phyloP scores from a whole-genome alignment of 1,140 invertebrate genomes.

The Pachyrhynchus sulphureomaculatus region DNA sequence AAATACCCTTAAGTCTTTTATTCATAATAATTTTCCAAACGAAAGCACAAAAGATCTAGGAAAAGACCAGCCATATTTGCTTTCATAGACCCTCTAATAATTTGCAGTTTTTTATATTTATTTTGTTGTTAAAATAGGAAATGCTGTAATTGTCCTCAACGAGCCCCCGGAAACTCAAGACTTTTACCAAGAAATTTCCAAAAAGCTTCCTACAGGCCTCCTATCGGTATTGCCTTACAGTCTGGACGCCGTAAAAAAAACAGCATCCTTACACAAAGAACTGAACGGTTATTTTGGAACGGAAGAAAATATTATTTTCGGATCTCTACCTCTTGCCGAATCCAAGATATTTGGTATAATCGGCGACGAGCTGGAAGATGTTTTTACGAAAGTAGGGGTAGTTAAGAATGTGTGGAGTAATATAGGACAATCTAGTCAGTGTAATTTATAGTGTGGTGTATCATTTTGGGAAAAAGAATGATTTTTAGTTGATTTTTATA shows the following conservation, averaged over 20 bases:
- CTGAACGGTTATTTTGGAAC: slow-evolving; percentile 28
- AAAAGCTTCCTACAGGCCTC: slow-evolving; percentile 28
- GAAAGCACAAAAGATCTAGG: no score
- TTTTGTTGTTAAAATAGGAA: no score
- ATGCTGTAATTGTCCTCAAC: slow-evolving; percentile 34
- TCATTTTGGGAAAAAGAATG: no score
- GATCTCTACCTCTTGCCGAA: slow-evolving; percentile 10
- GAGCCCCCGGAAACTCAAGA: neutral
- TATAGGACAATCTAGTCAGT: slow-evolving; percentile 32
- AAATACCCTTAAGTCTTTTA: no score
- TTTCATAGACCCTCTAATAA: no score
- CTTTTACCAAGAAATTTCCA: slow-evolving; percentile 18
- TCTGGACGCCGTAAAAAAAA: slow-evolving; percentile 14
- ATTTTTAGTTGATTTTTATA: no score
- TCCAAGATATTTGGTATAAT: slow-evolving; percentile 18
- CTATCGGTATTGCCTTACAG: slow-evolving; percentile 22
- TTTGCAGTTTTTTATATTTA: no score
- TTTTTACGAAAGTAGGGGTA: slow-evolving; percentile 17
- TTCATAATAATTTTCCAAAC: no score
- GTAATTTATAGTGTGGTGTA: slow-evolving; percentile 24
- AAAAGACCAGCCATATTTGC: no score
- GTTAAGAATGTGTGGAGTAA: slow-evolving; percentile 39
- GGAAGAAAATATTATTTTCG: slow-evolving; percentile 17
- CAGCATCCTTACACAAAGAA: slow-evolving; percentile 18
- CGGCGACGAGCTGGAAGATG: neutral